Percentiles rank a stretch among this genome's conserved stretches.
phyloP scores from a whole-genome alignment of 2,113 vertebrate species.

The Zonotrichia leucophrys region DNA sequence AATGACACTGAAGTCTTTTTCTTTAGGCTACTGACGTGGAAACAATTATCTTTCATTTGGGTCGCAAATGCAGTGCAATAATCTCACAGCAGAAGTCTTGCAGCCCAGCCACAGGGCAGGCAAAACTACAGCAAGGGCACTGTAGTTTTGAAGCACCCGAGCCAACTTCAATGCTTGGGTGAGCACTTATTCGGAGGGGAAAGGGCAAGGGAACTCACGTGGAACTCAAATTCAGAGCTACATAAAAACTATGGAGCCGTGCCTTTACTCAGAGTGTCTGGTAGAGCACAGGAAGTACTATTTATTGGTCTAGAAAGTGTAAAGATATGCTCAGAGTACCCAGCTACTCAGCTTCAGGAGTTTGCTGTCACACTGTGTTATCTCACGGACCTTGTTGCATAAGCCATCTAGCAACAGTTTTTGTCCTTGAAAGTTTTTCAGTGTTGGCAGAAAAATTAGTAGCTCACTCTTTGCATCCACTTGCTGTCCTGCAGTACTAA shows the following conservation, averaged over 20 bases:
- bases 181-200: neutral
- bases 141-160: neutral
- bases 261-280: neutral
- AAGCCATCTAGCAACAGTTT: neutral
- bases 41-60: neutral
- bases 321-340: neutral
- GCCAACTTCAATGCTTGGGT: neutral
- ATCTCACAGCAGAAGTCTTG: neutral
- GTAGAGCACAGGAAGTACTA: neutral
- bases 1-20: neutral
- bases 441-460: neutral
- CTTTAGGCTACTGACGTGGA: neutral
- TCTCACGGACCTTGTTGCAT: neutral
- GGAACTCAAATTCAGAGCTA: neutral
- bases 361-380: accelerated
- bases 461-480: neutral
- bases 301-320: neutral
- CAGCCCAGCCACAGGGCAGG: neutral
- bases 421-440: neutral
- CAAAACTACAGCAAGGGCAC: neutral
- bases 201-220: neutral
- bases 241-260: neutral
- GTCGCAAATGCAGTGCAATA: neutral
- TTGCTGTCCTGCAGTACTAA: neutral
- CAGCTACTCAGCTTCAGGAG: neutral